These are phyloP conservation scores for Platyrinchus mystaceus DNA, from an alignment of 2,797 vertebrate species.

Conservation along the genomic window DNA sequence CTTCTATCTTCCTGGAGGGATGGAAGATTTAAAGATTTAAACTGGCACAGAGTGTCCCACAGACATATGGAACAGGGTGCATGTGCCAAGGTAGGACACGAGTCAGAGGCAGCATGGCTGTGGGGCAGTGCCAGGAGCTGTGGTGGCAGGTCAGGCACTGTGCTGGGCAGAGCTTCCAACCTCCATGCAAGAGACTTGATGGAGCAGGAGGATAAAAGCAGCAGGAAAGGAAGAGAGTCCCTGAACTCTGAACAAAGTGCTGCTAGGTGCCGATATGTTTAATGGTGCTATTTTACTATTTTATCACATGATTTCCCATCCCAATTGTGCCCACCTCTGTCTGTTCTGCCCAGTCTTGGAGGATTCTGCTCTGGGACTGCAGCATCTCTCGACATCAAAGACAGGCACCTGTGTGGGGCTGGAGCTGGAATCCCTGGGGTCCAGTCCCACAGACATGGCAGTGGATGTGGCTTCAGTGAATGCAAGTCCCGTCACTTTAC, in stretches of 20 bases:
- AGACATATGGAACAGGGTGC: background rate
- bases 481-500: background rate
- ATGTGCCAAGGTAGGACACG: background rate
- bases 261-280: background rate
- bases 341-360: background rate
- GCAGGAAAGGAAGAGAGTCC: background rate
- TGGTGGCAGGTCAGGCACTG: rapidly evolving
- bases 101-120: rapidly evolving
- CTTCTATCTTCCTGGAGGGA: background rate
- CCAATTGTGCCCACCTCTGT: rapidly evolving
- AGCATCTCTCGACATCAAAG: background rate
- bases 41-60: background rate
- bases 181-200: rapidly evolving
- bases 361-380: background rate
- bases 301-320: background rate
- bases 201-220: background rate
- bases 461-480: rapidly evolving
- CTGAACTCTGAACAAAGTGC: background rate
- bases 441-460: rapidly evolving
- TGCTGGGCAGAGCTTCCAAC: rapidly evolving
- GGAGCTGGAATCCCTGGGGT: rapidly evolving
- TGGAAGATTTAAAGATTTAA: background rate
- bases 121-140: background rate
- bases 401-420: rapidly evolving
- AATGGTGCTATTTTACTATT: background rate